Base-by-base conservation (phyloP, 92 coral and sea anemone genomes). In the Scolanthus callimorphus region DNA sequence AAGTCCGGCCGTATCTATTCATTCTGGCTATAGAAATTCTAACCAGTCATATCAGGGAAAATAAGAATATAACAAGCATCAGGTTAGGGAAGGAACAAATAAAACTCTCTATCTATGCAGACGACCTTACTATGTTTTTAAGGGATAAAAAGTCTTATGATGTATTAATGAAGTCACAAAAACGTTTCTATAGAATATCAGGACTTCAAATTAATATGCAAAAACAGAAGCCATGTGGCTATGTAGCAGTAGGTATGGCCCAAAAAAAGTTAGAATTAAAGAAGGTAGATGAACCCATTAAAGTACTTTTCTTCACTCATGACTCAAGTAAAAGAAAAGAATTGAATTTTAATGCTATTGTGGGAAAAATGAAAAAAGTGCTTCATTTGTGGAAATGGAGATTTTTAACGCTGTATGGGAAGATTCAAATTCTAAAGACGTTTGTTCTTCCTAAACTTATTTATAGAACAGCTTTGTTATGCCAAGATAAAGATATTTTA, bases 341-440 rank as follows among this genome's bases (percentile, higher is more conserved):
- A 31, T 30, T 68, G 15, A 68, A 68, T 51, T 70, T 59, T 47
- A 50, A 45, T 51, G 29, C 34, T 26, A 54, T 49, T 11, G 23
- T 34, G 17, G 27, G 31, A 4, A 19, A 29, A 20, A 59, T 59
- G n/a, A n/a, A n/a, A n/a, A n/a, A n/a, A 21, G 58, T 21, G 30
- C 55, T 70, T 15, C 37, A 43, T 17, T 19, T 58, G 34, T 70
- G 68, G 77, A 70, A 31, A 48, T 70, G 77, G 77, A 20, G 68
- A 59, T 57, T 57, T 43, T 3, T 60, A 19, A 60, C 67, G 17
- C 26, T 60, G 53, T 31, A 38, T 17, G 24, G 69, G 3, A 53
- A 25, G 24, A 53, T 53, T 53, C 60, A 53, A 25, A 10, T 53
- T 25, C 11, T 47, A 15, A 26, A 62, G 46, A 62, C 69, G 3